Base-by-base conservation (phyloP, 2,113 vertebrate genomes). In the Triplophysa siluroides region DNA sequence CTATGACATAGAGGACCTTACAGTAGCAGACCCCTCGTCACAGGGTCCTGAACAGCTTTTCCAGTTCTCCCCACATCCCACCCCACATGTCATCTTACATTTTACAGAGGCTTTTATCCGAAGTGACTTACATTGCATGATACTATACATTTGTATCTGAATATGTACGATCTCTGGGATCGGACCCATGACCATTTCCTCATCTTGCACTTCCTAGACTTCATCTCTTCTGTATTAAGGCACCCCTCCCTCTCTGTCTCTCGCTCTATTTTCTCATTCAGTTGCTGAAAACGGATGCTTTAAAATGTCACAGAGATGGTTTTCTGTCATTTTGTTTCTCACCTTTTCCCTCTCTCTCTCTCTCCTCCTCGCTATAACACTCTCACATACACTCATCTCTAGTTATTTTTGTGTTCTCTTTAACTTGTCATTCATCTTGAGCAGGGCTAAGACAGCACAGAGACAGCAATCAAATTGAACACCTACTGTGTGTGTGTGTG, bases 221-320 rank as follows among this genome's bases (percentile, higher is more conserved):
- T 23, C 73, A 63, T 64, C 16, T 33, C 24, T 65, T 1, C 13
- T 45, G 29, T 21, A 26, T 74, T 77, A 16, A 23, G 74, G 65
- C 74, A 65, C 76, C 2, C 64, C 12, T 71, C 18, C 50, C 45
- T 54, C 24, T 66, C 21, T 16, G 19, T 38, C 21, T 47, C 66
- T 60, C 47, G 71, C 73, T 38, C 78, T 58, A 24, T 77, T 45
- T 64, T 66, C 81, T 83, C 52, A 54, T 66, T 67, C 52, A 81
- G 50, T 38, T 64, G 41, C 54, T 60, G 62, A 78, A 65, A 79
- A 81, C 78, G 38, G 65, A 83, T 83, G 45, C 29, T 63, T 68
- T 43, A 69, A 83, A 83, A 83, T 85, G 82, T 85, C 81, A 85
- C 43, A n/a, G 43, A 45, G 78, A 64, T 18, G 65, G 61, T 70